phyloP scores from a whole-genome alignment of 2,113 vertebrate species.

The Serilophus lunatus region DNA sequence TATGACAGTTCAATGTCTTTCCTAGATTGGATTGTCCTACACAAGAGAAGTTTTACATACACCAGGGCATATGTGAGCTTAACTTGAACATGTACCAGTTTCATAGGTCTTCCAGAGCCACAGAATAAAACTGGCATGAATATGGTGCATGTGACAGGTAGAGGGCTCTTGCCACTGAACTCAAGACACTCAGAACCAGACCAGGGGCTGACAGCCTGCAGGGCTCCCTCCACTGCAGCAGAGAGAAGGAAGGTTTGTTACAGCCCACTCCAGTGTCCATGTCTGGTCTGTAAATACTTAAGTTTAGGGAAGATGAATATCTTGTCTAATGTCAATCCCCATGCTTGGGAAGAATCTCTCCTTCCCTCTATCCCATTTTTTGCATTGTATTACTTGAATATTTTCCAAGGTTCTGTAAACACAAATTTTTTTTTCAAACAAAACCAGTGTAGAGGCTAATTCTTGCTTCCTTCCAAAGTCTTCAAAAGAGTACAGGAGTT shows the following conservation, averaged over 20 bases:
- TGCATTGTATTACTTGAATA: background rate
- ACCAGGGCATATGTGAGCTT: background rate
- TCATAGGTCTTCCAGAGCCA: background rate
- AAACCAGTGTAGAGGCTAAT: background rate
- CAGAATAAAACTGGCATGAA: background rate
- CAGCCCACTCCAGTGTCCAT: background rate
- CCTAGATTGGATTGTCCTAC: background rate
- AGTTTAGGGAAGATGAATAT: background rate
- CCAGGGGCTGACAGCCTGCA: background rate
- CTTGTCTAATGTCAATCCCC: background rate
- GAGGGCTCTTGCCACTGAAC: background rate
- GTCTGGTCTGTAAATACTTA: background rate
- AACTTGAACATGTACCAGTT: background rate
- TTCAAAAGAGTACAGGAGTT: background rate
- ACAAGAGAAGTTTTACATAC: background rate
- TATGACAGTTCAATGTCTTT: background rate
- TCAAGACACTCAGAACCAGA: background rate
- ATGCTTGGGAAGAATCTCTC: background rate
- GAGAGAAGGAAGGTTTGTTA: background rate
- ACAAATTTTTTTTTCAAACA: background rate
- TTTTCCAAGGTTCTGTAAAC: background rate
- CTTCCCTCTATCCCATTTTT: background rate
- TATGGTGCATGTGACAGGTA: background rate
- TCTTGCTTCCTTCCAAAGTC: background rate
- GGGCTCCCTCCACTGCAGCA: background rate